A percentile compares a stretch with the other conserved stretches of the same genome.
phyloP scores from a whole-genome alignment of 2,888 invertebrate genomes.

The Lamellibrachia columna region DNA sequence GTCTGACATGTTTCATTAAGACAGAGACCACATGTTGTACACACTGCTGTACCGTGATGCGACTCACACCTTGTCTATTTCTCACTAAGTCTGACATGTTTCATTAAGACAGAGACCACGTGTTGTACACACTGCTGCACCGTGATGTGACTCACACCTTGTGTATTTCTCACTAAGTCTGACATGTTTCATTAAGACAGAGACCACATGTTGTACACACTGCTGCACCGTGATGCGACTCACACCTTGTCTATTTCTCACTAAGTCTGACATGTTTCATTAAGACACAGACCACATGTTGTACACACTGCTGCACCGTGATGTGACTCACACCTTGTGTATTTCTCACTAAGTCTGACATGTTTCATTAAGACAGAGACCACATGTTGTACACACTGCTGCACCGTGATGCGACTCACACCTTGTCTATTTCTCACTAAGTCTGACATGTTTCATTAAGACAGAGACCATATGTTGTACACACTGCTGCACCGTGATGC shows the following conservation, averaged over 20 bases:
- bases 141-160: not conserved
- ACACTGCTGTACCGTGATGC: not conserved
- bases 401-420: not conserved
- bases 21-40: too few relatives aligned
- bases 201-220: not conserved
- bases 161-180: not conserved
- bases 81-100: too few relatives aligned
- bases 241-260: not conserved
- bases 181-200: too few relatives aligned
- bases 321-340: not conserved
- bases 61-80: not conserved
- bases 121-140: not conserved
- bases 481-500: not conserved
- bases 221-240: not conserved
- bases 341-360: not conserved
- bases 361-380: too few relatives aligned
- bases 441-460: too few relatives aligned
- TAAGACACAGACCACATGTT: too few relatives aligned
- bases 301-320: not conserved
- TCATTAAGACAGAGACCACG: too few relatives aligned
- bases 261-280: too few relatives aligned
- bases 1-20: too few relatives aligned
- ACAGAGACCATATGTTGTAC: too few relatives aligned
- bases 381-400: not conserved
- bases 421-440: not conserved